Base-by-base conservation (phyloP, 2,888 invertebrate species). In the Meliscaeva auricollis region DNA sequence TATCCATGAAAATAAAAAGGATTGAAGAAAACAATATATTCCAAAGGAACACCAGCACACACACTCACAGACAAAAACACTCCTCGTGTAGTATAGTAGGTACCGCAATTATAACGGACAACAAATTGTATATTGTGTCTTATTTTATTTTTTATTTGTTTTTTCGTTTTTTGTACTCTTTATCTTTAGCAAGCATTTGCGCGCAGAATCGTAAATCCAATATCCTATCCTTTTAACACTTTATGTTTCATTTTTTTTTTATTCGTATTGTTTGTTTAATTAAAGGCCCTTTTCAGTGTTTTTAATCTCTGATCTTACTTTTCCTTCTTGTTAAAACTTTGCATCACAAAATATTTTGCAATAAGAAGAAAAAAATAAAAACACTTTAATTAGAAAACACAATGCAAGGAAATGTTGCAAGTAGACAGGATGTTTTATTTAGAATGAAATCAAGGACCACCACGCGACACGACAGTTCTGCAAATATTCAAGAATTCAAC, bases 151-250 rank as follows among this genome's bases (percentile, higher is more conserved):
- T 62, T 80, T 62, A 70, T 15, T 76, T 76, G 35, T 81, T 85
- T 81, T 77, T 85, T 58, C 73, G 68, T 69, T 81, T 80, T 73
- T 68, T 81, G 56, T 46, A 72, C 72, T 73, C 80, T 46, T 48
- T 68, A 54, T 79, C 79, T 26, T 46, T 64, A 38, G 30, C n/a
- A 75, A 56, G 75, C 70, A 76, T 77, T 77, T 73, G 62, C 76
- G 85, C 85, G 85, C 85, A 85, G 81, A 85, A 76, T 85, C 85
- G 44, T 69, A 20, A 80, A 84, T 72, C 75, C 58, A 66, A 80
- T 70, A 80, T 80, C 80, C 75, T 75, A 66, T 66, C 74, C 30
- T 78, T 73, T 26, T 64, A 60, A 64, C 62, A 78, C 48, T 64
- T 56, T 30, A 66, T 32, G 44, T 44, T 41, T 75, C 46, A 58